Percentiles rank a stretch among this genome's conserved stretches.
phyloP scores from a whole-genome alignment of 2,888 invertebrate species.

The Lasioglossum morio region DNA sequence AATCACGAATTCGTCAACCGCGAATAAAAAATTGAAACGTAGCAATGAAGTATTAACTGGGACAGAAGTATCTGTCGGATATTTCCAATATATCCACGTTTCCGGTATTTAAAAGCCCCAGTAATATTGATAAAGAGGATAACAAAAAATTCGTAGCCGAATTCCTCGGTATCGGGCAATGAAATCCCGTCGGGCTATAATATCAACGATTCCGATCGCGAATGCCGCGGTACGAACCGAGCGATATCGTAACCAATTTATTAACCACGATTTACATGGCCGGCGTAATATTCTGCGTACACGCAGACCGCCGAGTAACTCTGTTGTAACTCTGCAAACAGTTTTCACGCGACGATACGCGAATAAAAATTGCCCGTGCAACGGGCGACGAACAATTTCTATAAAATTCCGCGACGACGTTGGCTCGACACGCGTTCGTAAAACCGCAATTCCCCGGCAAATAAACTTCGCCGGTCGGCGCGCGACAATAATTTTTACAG shows the following conservation, averaged over 20 bases:
- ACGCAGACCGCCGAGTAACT: not conserved
- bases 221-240: not conserved
- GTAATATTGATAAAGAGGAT: not conserved
- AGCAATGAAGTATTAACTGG: not conserved
- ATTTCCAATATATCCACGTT: not conserved
- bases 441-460: conserved; percentile 23
- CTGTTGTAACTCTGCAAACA: not conserved
- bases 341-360: not conserved
- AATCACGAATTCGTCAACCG: too few species aligned
- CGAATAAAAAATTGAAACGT: not conserved
- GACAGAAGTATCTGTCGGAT: not conserved
- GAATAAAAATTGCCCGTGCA: conserved; percentile 17
- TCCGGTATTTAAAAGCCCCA: not conserved
- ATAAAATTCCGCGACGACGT: conserved; percentile 17
- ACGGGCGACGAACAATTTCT: conserved; percentile 11
- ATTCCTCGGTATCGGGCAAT: not conserved
- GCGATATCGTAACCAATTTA: conserved; percentile 7
- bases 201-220: not conserved
- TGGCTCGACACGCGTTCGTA: not conserved
- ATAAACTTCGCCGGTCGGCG: conserved; percentile 6
- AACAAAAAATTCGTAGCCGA: not conserved
- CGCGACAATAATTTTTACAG: not conserved
- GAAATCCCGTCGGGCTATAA: not conserved
- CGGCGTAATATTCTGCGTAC: not conserved
- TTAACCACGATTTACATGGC: conserved; percentile 4